phyloP scores from a whole-genome alignment of 2,888 invertebrate species.

The Folsomia candida region DNA sequence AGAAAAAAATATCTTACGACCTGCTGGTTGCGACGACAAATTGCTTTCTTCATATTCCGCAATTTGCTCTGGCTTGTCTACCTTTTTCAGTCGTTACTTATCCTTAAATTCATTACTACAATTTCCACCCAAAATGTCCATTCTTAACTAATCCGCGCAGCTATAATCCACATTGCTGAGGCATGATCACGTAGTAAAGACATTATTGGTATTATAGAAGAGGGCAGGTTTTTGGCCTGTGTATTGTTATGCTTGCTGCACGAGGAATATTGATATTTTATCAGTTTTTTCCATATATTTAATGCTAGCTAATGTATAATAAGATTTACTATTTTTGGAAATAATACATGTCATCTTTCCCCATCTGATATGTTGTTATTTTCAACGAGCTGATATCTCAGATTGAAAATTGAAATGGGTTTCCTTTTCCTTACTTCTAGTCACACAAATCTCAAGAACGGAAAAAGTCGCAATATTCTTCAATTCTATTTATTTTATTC shows the following conservation, averaged over 20 bases:
- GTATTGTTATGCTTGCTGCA: background rate
- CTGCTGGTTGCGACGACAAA: background rate
- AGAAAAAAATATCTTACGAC: background rate
- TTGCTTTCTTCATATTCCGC: too few relatives aligned
- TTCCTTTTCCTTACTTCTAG: background rate
- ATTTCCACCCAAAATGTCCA: background rate
- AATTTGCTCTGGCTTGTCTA: background rate
- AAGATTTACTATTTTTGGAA: background rate
- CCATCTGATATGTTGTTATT: background rate
- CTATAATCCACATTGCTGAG: background rate
- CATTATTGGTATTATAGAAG: too few relatives aligned
- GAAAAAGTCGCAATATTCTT: background rate
- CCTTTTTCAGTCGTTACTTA: background rate
- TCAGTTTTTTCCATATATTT: background rate
- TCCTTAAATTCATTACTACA: background rate
- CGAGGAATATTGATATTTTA: background rate
- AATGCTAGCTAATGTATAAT: background rate
- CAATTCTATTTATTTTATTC: background rate
- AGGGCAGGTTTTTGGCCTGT: background rate
- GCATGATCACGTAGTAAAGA: too few relatives aligned
- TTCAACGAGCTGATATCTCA: background rate
- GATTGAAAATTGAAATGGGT: constrained; percentile 1
- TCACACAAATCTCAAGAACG: background rate
- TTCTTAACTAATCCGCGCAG: background rate
- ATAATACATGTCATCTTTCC: background rate